phyloP scores from a whole-genome alignment of 2,113 vertebrate species.

The Plectropomus leopardus region DNA sequence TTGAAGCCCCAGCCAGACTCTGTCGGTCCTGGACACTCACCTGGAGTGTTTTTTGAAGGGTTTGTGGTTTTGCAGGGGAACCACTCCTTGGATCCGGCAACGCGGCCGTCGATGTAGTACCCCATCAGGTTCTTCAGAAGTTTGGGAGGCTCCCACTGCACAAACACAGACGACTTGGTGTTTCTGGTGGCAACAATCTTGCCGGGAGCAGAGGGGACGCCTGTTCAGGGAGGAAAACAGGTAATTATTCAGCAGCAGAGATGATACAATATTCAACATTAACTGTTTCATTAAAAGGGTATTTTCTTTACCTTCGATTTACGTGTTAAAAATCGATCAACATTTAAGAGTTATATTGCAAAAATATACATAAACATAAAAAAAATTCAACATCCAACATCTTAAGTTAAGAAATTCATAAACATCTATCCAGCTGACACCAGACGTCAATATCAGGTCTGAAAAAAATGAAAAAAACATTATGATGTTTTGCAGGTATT shows the following conservation, averaged over 20 bases:
- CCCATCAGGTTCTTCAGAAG: slow-evolving; percentile 89
- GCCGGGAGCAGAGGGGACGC: slow-evolving; percentile 90
- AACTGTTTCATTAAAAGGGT: neutral
- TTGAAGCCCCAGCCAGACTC: neutral
- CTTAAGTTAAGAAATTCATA: neutral
- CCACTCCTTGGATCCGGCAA: slow-evolving; percentile 90
- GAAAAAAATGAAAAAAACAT: too few species aligned
- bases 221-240: slow-evolving; percentile 67
- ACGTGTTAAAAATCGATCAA: neutral
- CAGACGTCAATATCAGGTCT: too few species aligned
- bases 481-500: too few species aligned
- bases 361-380: neutral
- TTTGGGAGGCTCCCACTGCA: slow-evolving; percentile 93
- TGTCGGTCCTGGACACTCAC: slow-evolving; percentile 66
- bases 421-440: too few species aligned
- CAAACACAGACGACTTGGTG: slow-evolving; percentile 94
- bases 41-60: slow-evolving; percentile 93
- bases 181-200: slow-evolving; percentile 90
- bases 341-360: neutral
- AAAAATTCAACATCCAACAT: neutral
- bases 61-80: slow-evolving; percentile 94
- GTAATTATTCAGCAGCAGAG: neutral
- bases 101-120: slow-evolving; percentile 93
- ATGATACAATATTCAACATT: neutral
- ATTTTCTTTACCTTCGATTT: neutral